A percentile compares a stretch with the other conserved stretches of the same genome.
These are phyloP conservation scores for Toxotes jaculatrix DNA, from an alignment of 2,113 vertebrate genomes.

Conservation along the genomic window DNA sequence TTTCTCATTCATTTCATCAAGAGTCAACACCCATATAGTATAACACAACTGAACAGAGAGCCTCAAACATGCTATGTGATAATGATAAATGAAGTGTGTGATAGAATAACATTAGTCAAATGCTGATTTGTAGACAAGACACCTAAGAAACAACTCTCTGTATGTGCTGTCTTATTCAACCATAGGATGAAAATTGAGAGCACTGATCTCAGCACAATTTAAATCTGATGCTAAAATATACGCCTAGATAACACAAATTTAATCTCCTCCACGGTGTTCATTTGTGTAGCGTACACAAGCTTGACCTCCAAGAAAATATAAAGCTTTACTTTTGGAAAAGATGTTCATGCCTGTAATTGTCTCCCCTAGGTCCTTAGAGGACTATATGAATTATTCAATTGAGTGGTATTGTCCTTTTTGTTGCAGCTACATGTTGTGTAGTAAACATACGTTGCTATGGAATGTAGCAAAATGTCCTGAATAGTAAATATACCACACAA, in stretches of 20 bases:
- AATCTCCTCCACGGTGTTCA: background rate
- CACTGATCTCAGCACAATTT: background rate
- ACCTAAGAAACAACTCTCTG: no score
- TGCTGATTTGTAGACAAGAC: no score
- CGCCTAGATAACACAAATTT: background rate
- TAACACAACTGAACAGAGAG: background rate
- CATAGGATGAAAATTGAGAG: background rate
- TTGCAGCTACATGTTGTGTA: constrained; percentile 20
- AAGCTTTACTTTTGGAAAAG: constrained; percentile 9
- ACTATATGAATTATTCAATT: constrained; percentile 45
- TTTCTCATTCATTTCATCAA: background rate
- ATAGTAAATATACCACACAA: constrained; percentile 36
- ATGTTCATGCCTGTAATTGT: constrained; percentile 7
- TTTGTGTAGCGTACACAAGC: background rate
- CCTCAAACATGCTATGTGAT: background rate
- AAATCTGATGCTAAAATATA: background rate
- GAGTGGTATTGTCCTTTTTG: constrained; percentile 37
- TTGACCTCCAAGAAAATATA: background rate
- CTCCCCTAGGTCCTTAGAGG: background rate
- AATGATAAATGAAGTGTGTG: background rate
- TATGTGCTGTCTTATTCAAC: background rate
- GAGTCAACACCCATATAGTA: background rate
- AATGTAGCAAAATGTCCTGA: constrained; percentile 18
- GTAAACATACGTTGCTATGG: constrained; percentile 12
- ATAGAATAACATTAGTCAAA: background rate